Conservation (phyloP, 2,888 invertebrate genomes). For the Rosalia funebris region DNA sequence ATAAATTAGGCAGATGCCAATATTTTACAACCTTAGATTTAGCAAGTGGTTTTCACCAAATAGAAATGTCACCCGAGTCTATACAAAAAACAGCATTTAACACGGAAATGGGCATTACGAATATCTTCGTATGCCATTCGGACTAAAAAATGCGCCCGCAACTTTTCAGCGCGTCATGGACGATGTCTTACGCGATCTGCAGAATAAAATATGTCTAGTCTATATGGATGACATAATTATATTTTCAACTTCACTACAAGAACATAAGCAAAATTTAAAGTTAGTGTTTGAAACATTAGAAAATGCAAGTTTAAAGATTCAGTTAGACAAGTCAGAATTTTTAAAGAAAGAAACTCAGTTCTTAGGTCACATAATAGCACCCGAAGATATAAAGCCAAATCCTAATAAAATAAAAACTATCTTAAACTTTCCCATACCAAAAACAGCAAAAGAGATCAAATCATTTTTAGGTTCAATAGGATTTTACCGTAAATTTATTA, state of each 20-base stretch:
- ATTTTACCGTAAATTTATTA: too few species aligned
- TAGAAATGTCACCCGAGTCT: background rate
- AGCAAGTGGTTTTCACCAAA: background rate
- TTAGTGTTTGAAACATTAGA: too few species aligned
- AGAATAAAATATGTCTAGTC: background rate
- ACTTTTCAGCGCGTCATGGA: background rate
- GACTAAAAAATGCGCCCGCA: background rate
- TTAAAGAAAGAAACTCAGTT: background rate
- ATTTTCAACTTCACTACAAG: too few species aligned
- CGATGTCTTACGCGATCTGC: background rate
- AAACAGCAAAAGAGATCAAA: background rate
- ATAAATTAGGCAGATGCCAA: too few species aligned
- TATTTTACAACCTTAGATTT: background rate
- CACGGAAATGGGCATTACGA: background rate
- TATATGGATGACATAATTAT: too few species aligned
- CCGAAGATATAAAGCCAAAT: background rate
- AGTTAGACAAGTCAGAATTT: too few species aligned
- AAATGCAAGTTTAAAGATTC: too few species aligned
- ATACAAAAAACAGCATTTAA: background rate
- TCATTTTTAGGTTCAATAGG: too few species aligned
- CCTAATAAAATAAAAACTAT: background rate
- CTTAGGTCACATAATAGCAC: background rate
- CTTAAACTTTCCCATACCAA: background rate
- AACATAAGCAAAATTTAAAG: too few species aligned
- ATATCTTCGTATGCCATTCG: background rate